Evolutionary conservation across 2,888 invertebrate species (phyloP), one percentile per base, ranked within the genome.

Genomic region (Neoascia interrupta): DNA sequence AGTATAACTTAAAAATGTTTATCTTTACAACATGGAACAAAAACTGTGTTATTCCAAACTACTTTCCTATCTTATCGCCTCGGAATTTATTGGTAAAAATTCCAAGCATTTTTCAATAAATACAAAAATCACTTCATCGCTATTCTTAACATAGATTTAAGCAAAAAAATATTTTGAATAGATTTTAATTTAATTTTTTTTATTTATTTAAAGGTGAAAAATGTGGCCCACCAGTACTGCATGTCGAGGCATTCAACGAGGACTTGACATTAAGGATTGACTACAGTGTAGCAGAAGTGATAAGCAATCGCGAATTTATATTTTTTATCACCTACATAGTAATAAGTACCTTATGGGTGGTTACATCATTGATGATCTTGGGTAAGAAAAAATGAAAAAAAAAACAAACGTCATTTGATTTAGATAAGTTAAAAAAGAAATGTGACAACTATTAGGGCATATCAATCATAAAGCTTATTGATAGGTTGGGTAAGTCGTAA

Each of bases 261-360:
- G 3, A 4, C 2, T 5, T 72, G 0, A 3, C 34, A 5, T 10
- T 39, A 0, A 4, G 6, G 0, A 84, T 87, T 34, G 72, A 85
- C 49, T 87, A 85, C 84, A 0, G 36, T 0, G 83, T 81, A 37
- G 86, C 87, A 3, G 82, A 63, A 19, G 56, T 6, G 2, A 51
- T 87, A 3, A 85, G 82, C 5, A 68, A 85, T 66, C 84, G 87
- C 3, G 84, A 84, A 28, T 84, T 83, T 19, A 85, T 86, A 49
- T 84, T 87, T 37, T 66, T 85, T 58, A 83, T 87, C 2, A 61
- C 81, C 41, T 87, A 87, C 81, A 84, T 84, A 0, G 83, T 75
- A 11, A 63, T 87, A 19, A 87, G 87, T 74, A 83, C 84, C 0
- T 34, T 87, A 0, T 87, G 87, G 87, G 58, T 87, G 4, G 66